Percentiles rank a stretch among this genome's conserved stretches.
Evolutionary conservation across 2,113 vertebrate genomes (phyloP).

Genomic region (Parus major): DNA sequence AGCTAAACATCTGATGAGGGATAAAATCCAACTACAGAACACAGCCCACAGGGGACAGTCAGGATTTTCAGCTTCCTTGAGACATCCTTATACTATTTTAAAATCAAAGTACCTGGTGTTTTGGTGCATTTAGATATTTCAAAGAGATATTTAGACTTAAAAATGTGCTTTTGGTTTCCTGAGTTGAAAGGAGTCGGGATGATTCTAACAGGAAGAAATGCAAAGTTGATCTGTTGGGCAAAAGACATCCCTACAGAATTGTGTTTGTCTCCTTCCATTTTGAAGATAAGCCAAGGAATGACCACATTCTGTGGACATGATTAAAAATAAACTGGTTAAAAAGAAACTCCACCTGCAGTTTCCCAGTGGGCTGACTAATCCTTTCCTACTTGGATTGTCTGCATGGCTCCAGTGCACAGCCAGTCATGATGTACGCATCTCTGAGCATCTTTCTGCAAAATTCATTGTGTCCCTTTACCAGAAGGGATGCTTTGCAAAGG

Average conservation of each 20-base stretch:
- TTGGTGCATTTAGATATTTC: not conserved
- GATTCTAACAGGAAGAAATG: not conserved
- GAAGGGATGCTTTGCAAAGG: not conserved
- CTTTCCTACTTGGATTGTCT: not conserved
- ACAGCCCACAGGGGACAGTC: not conserved
- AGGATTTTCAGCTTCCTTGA: not conserved
- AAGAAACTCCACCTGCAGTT: constrained; percentile 40
- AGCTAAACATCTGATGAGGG: not conserved
- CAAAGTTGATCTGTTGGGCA: not conserved
- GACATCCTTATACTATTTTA: not conserved
- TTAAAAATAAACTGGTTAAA: constrained; percentile 19
- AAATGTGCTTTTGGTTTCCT: not conserved
- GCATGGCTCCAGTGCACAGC: not conserved
- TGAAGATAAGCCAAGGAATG: not conserved
- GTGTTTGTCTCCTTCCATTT: constrained; percentile 4
- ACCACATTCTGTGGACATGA: not conserved
- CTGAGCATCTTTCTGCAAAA: not conserved
- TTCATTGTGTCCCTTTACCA: not conserved
- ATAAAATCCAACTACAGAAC: not conserved
- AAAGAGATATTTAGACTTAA: not conserved
- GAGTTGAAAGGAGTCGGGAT: not conserved
- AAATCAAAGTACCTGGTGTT: not conserved
- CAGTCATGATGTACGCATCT: not conserved
- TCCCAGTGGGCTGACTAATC: constrained; percentile 38
- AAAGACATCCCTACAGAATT: not conserved